Evolutionary conservation across 2,113 vertebrate genomes (phyloP).

Genomic region (Scalopus aquaticus): DNA sequence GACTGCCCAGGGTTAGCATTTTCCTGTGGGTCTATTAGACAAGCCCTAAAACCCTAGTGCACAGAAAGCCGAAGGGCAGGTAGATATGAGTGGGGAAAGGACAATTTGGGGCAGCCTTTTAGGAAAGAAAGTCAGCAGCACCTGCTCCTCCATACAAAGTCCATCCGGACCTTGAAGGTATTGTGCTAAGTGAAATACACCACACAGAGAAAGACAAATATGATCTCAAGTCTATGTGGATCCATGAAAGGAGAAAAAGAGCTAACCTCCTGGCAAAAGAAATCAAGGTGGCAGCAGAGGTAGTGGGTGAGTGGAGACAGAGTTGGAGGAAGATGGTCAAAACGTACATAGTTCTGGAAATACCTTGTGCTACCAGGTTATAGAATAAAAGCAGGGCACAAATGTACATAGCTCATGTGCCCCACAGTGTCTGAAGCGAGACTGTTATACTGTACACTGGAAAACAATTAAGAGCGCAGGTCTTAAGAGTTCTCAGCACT

Average conservation of each 20-base stretch:
- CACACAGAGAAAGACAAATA: too few relatives aligned
- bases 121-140: neutral
- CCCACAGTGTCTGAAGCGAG: neutral
- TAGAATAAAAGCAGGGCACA: too few relatives aligned
- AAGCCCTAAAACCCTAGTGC: neutral
- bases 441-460: neutral
- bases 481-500: neutral
- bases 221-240: too few relatives aligned
- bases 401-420: too few relatives aligned
- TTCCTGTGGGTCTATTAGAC: neutral
- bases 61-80: neutral
- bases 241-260: too few relatives aligned
- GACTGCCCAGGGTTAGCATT: neutral
- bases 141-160: too few relatives aligned
- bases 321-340: neutral
- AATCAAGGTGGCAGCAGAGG: too few relatives aligned
- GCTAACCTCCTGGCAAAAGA: too few relatives aligned
- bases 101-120: accelerated
- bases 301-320: neutral
- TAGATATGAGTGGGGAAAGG: neutral
- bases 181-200: too few relatives aligned
- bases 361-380: too few relatives aligned
- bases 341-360: neutral
- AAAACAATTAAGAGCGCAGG: too few relatives aligned
- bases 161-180: too few relatives aligned